A percentile compares a stretch with the other conserved stretches of the same genome.
These are phyloP conservation scores for Drosophila parabipectinata DNA, from an alignment of 1,140 invertebrate genomes.

Conservation along the genomic window DNA sequence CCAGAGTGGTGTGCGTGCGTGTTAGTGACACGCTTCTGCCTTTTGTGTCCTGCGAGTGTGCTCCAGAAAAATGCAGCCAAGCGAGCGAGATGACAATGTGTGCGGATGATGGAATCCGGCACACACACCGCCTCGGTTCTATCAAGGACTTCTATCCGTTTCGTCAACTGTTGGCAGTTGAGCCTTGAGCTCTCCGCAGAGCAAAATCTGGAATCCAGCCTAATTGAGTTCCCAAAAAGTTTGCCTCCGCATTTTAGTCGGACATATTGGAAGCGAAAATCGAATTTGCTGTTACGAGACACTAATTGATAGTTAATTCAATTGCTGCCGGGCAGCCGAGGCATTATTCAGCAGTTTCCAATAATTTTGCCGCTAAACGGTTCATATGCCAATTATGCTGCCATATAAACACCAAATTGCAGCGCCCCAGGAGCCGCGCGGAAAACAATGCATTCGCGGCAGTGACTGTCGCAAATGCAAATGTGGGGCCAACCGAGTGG, in stretches of 20 bases:
- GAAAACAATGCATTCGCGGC: constrained; percentile 27
- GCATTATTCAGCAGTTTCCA: constrained; percentile 51
- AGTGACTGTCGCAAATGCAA: constrained; percentile 27
- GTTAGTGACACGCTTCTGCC: constrained; percentile 59
- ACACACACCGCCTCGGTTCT: constrained; percentile 35
- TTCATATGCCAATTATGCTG: constrained; percentile 54
- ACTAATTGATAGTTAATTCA: constrained; percentile 64
- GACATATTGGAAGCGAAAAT: constrained; percentile 33
- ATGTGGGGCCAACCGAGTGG: constrained; percentile 9
- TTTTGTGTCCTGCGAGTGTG: constrained; percentile 35
- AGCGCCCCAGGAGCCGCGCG: constrained; percentile 32
- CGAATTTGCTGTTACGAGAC: constrained; percentile 18
- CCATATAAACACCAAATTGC: constrained; percentile 52
- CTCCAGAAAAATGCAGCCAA: constrained; percentile 62
- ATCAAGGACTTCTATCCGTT: constrained; percentile 20
- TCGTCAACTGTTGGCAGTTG: neutral
- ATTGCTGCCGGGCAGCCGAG: constrained; percentile 38
- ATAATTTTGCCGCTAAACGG: constrained; percentile 46
- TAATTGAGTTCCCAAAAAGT: constrained; percentile 11
- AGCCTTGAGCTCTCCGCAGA: neutral
- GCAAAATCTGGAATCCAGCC: neutral
- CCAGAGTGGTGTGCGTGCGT: constrained; percentile 28
- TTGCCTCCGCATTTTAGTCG: constrained; percentile 16
- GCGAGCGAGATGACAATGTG: constrained; percentile 37
- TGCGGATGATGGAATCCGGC: constrained; percentile 55